Percentiles rank a stretch among this genome's conserved stretches.
Evolutionary conservation across 2,113 vertebrate species (phyloP).

Genomic region (Tiliqua scincoides): DNA sequence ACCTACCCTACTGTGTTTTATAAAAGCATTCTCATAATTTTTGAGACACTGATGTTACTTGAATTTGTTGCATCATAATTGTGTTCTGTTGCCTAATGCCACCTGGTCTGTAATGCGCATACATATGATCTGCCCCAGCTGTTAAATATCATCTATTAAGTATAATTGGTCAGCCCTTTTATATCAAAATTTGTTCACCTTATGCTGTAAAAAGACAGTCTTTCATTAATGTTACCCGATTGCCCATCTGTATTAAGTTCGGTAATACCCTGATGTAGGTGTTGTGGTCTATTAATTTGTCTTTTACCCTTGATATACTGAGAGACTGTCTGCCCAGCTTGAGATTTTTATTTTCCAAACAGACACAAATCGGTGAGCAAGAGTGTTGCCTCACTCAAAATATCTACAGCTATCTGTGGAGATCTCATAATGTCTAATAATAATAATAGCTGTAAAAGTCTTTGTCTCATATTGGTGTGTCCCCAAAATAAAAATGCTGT

Average conservation of each 20-base stretch:
- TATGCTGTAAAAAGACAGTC: neutral
- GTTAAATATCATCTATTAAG: neutral
- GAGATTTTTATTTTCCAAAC: constrained; percentile 15
- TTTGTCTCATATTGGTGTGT: constrained; percentile 63
- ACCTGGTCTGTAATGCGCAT: constrained; percentile 32
- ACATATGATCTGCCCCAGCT: neutral
- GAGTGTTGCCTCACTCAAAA: constrained; percentile 11
- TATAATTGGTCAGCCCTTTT: neutral
- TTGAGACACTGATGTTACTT: neutral
- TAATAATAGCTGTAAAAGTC: constrained; percentile 13
- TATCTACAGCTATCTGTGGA: constrained; percentile 31
- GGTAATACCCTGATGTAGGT: constrained; percentile 6
- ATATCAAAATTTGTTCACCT: constrained; percentile 24
- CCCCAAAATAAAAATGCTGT: constrained; percentile 73
- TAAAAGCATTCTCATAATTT: neutral
- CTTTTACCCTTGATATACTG: neutral
- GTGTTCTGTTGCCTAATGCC: constrained; percentile 20
- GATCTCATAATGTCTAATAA: neutral
- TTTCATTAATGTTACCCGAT: neutral
- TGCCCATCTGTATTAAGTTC: neutral
- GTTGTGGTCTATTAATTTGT: constrained; percentile 20
- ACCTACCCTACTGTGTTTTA: constrained; percentile 20
- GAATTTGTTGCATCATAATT: constrained; percentile 3
- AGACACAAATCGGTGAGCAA: neutral
- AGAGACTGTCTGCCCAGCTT: constrained; percentile 13